Conservation (phyloP, 2,113 vertebrate species). For the Myrmecophaga tridactyla region DNA sequence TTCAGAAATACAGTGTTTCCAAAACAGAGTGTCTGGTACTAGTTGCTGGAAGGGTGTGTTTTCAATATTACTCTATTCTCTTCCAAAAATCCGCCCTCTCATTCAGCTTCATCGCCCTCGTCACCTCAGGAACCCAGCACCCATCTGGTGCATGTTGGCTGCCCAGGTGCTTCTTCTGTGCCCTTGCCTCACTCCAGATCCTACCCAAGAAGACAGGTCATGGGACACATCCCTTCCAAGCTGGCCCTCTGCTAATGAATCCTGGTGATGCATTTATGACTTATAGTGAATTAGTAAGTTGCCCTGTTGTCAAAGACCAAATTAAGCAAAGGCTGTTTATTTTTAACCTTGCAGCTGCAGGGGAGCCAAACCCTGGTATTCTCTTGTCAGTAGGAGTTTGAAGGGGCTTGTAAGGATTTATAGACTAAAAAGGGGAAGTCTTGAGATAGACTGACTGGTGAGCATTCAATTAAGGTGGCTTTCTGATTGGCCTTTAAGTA, state of each 20-base stretch:
- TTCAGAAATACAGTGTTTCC: not conserved
- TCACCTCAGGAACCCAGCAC: not conserved
- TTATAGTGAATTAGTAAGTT: conserved; percentile 21
- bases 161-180: not conserved
- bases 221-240: not conserved
- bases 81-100: not conserved
- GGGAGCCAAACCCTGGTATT: not conserved
- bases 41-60: not conserved
- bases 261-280: not conserved
- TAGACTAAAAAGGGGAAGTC: not conserved
- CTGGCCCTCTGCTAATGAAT: not conserved
- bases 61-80: not conserved
- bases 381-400: not conserved
- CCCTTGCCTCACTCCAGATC: not conserved
- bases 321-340: conserved; percentile 39
- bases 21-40: not conserved
- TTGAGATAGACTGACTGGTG: not conserved
- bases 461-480: not conserved
- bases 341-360: not conserved
- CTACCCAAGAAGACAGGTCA: not conserved
- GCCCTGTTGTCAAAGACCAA: conserved; percentile 3
- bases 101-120: not conserved
- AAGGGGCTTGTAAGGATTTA: conserved; percentile 20
- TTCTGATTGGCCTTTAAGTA: not conserved
- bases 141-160: not conserved